phyloP scores from a whole-genome alignment of 2,113 vertebrate genomes.

The Alouatta palliata region DNA sequence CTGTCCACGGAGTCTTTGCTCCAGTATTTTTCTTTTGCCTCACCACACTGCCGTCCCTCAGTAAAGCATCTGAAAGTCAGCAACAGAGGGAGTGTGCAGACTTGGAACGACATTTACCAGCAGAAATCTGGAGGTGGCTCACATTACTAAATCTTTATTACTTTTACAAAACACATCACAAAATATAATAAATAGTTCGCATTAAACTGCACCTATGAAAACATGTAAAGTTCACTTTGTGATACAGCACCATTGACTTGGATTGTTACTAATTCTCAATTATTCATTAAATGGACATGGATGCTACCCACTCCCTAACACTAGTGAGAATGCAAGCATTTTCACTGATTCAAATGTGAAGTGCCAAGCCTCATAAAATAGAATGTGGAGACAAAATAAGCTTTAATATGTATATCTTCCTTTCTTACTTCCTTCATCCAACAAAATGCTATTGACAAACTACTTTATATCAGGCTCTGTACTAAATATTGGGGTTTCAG shows the following conservation, averaged over 20 bases:
- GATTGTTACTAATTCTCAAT: conserved; percentile 54
- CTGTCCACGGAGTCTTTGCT: not conserved
- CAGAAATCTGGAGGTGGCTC: not conserved
- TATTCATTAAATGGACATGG: conserved; percentile 50
- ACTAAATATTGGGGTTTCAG: not conserved
- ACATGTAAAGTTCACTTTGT: conserved; percentile 63
- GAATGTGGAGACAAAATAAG: not conserved
- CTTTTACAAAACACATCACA: conserved; percentile 65
- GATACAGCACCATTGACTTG: conserved; percentile 17
- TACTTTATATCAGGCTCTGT: conserved; percentile 7
- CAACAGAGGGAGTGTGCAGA: not conserved
- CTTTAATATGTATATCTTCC: not conserved
- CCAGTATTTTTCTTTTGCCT: not conserved
- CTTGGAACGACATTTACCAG: not conserved
- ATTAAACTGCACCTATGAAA: conserved; percentile 55
- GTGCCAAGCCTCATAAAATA: not conserved
- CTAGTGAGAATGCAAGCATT: not conserved
- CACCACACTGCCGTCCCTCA: too few species aligned
- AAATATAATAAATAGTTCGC: conserved; percentile 65
- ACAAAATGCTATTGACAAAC: not conserved
- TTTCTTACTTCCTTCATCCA: conserved; percentile 22
- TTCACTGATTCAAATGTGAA: not conserved
- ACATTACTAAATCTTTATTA: conserved; percentile 62
- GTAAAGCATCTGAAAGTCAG: not conserved
- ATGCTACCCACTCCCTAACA: not conserved